These are phyloP conservation scores for Bradypodion pumilum DNA, from an alignment of 2,797 vertebrate genomes.

Conservation along the genomic window DNA sequence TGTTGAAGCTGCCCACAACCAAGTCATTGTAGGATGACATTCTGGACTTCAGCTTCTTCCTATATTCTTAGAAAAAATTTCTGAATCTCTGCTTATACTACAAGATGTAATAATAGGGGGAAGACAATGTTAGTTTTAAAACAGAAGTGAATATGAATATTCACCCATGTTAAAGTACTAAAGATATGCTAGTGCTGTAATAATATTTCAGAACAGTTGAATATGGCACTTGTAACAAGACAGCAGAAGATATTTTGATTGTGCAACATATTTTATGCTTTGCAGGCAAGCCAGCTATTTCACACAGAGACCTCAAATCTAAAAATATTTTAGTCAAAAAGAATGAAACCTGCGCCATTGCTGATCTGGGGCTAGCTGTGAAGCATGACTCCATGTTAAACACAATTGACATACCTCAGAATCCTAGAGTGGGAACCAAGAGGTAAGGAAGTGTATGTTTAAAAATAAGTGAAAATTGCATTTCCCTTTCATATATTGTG, in stretches of 20 bases:
- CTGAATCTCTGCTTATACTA: no score
- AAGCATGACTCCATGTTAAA: conserved; percentile 91
- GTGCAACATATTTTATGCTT: conserved; percentile 17
- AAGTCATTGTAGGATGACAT: no score
- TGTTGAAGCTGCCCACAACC: no score
- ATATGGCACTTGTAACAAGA: neutral
- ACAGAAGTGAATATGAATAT: no score
- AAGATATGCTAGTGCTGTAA: no score
- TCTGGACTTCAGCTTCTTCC: no score
- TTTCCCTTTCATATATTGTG: neutral
- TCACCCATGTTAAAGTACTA: no score
- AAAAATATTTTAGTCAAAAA: conserved; percentile 97
- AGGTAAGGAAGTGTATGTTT: conserved; percentile 76
- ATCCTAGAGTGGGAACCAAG: conserved; percentile 94
- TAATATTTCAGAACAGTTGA: no score
- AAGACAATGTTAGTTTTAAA: no score
- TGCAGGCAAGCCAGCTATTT: conserved; percentile 94
- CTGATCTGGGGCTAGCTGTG: conserved; percentile 94
- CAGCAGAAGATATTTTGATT: neutral
- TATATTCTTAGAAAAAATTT: no score
- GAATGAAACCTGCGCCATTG: conserved; percentile 92
- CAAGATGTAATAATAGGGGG: no score
- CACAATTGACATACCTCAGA: conserved; percentile 91
- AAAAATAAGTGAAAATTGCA: neutral
- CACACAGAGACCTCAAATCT: conserved; percentile 96